Percentiles rank a stretch among this genome's conserved stretches.
Conservation (phyloP, 2,113 vertebrate genomes). For the Otolemur garnettii region DNA sequence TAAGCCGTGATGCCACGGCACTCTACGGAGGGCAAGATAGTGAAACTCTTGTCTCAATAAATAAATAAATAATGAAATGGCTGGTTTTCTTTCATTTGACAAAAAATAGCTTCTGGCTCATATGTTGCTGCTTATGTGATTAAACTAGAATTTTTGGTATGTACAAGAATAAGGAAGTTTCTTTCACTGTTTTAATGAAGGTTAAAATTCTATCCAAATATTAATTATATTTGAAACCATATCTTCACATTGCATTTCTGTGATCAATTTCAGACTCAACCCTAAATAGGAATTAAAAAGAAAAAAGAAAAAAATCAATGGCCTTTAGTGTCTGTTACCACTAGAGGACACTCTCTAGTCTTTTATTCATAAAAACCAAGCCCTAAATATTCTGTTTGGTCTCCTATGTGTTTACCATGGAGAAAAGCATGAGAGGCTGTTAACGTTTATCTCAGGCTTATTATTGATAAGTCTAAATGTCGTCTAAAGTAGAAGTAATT, state of each 20-base stretch:
- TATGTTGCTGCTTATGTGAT: background rate
- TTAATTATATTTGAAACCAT: background rate
- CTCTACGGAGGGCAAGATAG: too few species aligned
- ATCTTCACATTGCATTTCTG: conserved; percentile 4
- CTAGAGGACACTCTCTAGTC: conserved; percentile 72
- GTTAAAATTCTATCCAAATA: conserved; percentile 1
- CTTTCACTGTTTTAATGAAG: background rate
- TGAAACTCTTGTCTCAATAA: too few species aligned
- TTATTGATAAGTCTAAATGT: background rate
- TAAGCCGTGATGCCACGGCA: too few species aligned
- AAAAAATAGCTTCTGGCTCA: background rate
- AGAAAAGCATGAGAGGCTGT: background rate
- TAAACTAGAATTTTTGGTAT: background rate
- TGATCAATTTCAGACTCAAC: background rate
- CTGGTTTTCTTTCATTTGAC: background rate
- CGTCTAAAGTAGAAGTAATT: background rate
- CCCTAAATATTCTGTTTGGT: background rate
- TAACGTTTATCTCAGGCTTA: background rate
- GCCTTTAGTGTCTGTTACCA: conserved; percentile 20
- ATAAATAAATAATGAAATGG: background rate
- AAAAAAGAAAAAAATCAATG: background rate
- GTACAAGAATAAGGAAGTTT: background rate
- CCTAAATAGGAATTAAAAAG: background rate
- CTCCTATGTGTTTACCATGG: background rate
- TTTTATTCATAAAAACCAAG: background rate